These are phyloP conservation scores for Brachypteracias leptosomus DNA, from an alignment of 2,113 vertebrate species.

Conservation along the genomic window DNA sequence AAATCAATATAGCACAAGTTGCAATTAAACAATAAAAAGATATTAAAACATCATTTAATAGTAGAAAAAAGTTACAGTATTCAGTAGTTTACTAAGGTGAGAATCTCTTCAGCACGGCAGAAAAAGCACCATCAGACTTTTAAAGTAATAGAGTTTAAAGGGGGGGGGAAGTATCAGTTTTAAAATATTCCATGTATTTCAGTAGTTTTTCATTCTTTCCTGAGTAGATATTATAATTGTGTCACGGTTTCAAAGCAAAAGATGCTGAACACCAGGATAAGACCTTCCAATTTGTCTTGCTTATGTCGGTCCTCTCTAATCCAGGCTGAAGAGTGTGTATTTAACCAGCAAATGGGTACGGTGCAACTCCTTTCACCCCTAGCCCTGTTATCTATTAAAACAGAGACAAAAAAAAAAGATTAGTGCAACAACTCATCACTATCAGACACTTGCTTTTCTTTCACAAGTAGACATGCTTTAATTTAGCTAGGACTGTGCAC, in stretches of 20 bases:
- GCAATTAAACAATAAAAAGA: background rate
- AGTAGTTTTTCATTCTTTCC: background rate
- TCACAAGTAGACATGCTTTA: background rate
- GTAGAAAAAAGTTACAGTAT: background rate
- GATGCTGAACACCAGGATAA: background rate
- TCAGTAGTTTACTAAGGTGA: background rate
- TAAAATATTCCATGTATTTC: background rate
- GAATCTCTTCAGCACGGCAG: background rate
- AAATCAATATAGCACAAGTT: background rate
- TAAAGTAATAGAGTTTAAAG: background rate
- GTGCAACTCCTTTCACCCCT: constrained; percentile 84
- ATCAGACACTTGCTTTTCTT: background rate
- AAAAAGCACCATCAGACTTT: background rate
- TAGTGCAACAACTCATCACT: background rate
- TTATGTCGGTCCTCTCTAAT: background rate
- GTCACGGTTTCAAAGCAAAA: background rate
- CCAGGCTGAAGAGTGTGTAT: background rate
- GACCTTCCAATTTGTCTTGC: background rate
- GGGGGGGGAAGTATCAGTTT: background rate
- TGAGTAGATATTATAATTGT: background rate
- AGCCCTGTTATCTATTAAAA: constrained; percentile 84
- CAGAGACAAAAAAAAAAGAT: background rate
- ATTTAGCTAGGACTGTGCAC: background rate
- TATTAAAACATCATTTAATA: background rate
- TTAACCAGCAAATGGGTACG: constrained; percentile 79